These are phyloP conservation scores for Silurus aristotelis DNA, from an alignment of 2,797 vertebrate genomes.

Conservation along the genomic window DNA sequence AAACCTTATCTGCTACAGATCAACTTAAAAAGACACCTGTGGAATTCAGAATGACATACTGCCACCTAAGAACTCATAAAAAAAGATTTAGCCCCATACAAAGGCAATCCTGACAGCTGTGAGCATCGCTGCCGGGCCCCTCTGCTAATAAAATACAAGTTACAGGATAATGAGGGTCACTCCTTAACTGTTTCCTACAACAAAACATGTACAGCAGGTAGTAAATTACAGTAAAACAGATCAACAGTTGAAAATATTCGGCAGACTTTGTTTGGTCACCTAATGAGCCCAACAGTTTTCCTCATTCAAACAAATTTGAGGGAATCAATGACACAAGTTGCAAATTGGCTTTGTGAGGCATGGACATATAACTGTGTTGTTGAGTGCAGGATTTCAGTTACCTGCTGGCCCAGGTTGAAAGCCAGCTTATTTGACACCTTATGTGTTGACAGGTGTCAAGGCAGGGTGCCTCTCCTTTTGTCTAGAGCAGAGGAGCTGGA, in stretches of 20 bases:
- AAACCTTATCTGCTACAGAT: conserved; percentile 77
- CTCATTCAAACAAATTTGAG: conserved; percentile 26
- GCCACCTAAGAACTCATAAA: conserved; percentile 70
- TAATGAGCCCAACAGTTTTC: conserved; percentile 14
- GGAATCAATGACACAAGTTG: conserved; percentile 18
- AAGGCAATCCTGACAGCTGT: conserved; percentile 61
- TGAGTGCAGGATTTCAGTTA: conserved; percentile 56
- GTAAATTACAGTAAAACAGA: conserved; percentile 26
- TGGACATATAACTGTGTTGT: conserved; percentile 50
- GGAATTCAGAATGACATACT: conserved; percentile 69
- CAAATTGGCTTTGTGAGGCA: conserved; percentile 42
- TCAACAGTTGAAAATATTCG: conserved; percentile 14
- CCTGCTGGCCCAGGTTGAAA: conserved; percentile 67
- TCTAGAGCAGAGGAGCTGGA: conserved; percentile 47
- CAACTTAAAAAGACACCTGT: conserved; percentile 73
- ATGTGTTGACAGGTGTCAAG: conserved; percentile 70
- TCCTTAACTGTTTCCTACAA: conserved; percentile 25
- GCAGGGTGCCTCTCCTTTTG: conserved; percentile 59
- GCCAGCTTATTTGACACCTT: conserved; percentile 68
- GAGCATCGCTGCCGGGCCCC: conserved; percentile 42
- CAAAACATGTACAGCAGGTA: neutral
- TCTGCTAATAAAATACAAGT: conserved; percentile 40
- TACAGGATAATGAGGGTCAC: conserved; percentile 32
- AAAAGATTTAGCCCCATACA: conserved; percentile 56
- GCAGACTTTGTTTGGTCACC: conserved; percentile 3